Conservation (phyloP, 2,888 invertebrate genomes). For the Leucophenga montana region DNA sequence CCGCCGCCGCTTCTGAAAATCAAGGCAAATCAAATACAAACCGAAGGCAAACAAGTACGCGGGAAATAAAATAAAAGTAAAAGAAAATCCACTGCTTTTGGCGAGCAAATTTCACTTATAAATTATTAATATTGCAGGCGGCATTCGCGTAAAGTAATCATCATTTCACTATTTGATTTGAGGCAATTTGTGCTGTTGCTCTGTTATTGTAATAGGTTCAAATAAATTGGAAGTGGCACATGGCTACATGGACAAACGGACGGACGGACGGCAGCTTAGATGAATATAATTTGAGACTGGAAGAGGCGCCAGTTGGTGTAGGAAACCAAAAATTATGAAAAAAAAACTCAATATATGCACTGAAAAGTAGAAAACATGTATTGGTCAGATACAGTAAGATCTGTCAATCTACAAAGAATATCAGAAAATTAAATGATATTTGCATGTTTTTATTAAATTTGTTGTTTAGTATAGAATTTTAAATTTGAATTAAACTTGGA, state of each 20-base stretch:
- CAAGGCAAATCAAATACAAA: slow-evolving; percentile 4
- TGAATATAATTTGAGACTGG: too few species aligned
- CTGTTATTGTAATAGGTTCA: slow-evolving; percentile 5
- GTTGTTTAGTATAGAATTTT: neutral
- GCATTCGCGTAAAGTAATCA: slow-evolving; percentile 9
- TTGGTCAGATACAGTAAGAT: too few species aligned
- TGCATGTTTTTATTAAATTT: too few species aligned
- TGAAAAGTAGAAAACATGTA: neutral
- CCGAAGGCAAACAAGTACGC: neutral
- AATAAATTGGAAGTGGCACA: neutral
- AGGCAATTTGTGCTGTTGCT: neutral
- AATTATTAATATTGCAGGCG: slow-evolving; percentile 23
- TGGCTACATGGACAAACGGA: too few species aligned
- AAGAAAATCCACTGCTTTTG: neutral
- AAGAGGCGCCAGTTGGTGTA: neutral
- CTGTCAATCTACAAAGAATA: too few species aligned
- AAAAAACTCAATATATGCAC: neutral
- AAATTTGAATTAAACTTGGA: too few species aligned
- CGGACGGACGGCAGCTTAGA: too few species aligned
- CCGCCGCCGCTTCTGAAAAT: neutral
- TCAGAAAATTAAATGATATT: too few species aligned
- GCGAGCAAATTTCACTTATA: slow-evolving; percentile 26
- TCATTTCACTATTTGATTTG: slow-evolving; percentile 8
- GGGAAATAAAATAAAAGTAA: neutral
- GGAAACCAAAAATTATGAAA: neutral